Evolutionary conservation across 2,113 vertebrate genomes (phyloP).

Genomic region (Pungitius pungitius): DNA sequence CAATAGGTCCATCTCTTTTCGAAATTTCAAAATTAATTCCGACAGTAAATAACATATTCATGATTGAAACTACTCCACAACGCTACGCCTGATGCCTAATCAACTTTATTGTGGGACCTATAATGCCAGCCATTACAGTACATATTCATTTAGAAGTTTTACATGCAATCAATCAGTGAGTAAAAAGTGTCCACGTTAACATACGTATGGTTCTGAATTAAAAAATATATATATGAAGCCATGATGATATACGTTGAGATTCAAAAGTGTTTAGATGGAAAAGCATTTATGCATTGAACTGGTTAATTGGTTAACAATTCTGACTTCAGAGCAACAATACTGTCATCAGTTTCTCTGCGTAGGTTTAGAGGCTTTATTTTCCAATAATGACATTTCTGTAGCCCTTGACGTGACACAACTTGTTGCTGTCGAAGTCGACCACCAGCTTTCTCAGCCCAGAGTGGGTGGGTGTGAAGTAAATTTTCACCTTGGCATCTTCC

Average conservation of each 20-base stretch:
- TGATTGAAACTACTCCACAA: background rate
- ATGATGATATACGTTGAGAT: background rate
- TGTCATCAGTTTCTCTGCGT: background rate
- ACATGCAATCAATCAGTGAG: conserved; percentile 15
- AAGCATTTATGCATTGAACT: background rate
- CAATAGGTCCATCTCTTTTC: background rate
- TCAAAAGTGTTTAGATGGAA: background rate
- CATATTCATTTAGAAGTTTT: background rate
- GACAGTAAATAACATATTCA: conserved; percentile 5
- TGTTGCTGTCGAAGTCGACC: conserved; percentile 91
- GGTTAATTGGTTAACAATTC: background rate
- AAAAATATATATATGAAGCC: background rate
- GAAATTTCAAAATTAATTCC: background rate
- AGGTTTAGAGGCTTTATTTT: conserved; percentile 51
- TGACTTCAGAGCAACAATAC: background rate
- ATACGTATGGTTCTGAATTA: background rate
- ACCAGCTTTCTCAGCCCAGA: conserved; percentile 86
- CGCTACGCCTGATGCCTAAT: background rate
- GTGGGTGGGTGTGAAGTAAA: conserved; percentile 84
- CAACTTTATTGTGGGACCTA: background rate
- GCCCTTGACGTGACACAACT: conserved; percentile 88
- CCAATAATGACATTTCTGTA: conserved; percentile 89
- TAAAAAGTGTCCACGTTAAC: conserved; percentile 13
- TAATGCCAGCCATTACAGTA: background rate
- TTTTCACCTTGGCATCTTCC: conserved; percentile 79